Evolutionary conservation across 2,888 invertebrate genomes (phyloP).

Genomic region (Asteroscopus sphinx): DNA sequence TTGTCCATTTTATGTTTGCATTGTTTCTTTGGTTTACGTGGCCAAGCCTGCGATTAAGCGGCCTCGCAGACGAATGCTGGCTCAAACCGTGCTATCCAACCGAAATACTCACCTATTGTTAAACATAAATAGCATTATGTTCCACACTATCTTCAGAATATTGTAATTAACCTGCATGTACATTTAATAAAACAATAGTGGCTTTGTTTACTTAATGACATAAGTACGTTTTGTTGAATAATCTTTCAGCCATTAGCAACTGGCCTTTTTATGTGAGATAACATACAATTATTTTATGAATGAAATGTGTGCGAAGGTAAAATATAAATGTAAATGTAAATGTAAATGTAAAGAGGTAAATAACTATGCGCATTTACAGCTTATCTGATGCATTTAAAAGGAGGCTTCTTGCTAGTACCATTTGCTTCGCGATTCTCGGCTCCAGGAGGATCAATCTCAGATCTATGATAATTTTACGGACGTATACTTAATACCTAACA

Average conservation of each 20-base stretch:
- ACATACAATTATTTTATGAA: conserved; percentile 53
- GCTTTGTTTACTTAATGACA: conserved; percentile 50
- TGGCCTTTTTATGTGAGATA: conserved; percentile 51
- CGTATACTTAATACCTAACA: too few species aligned
- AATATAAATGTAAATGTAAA: conserved; percentile 35
- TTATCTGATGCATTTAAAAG: not conserved
- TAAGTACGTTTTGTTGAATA: conserved; percentile 46
- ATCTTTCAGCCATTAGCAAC: conserved; percentile 44
- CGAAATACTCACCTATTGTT: conserved; percentile 52
- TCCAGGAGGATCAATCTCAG: too few species aligned
- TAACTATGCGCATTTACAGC: not conserved
- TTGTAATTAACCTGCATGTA: conserved; percentile 26
- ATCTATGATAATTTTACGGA: too few species aligned
- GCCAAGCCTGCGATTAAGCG: too few species aligned
- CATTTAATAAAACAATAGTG: conserved; percentile 43
- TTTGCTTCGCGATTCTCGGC: too few species aligned
- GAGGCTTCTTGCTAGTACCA: too few species aligned
- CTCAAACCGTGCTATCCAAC: conserved; percentile 29
- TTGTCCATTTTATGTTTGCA: too few species aligned
- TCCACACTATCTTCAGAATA: conserved; percentile 14
- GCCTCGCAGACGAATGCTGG: conserved; percentile 46
- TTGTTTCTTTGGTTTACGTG: too few species aligned
- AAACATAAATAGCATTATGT: conserved; percentile 14
- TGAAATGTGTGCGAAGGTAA: conserved; percentile 53
- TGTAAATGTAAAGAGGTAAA: not conserved